phyloP scores from a whole-genome alignment of 1,140 invertebrate species.

The Achatina immaculata region DNA sequence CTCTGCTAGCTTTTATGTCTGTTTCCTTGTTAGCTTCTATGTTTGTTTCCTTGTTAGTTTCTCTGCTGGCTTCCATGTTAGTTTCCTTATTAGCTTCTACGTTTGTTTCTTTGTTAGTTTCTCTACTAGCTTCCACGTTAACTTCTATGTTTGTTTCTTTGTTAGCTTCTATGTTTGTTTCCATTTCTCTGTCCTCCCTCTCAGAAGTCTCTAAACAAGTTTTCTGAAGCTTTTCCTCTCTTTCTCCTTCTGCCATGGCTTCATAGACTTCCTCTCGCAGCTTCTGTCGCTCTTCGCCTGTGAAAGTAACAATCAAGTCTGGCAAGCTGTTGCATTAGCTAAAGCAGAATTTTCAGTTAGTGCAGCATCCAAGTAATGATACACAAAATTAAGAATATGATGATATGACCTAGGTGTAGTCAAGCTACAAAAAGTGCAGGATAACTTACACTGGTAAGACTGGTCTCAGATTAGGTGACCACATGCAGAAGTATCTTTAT shows the following conservation, averaged over 20 bases:
- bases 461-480: too few relatives aligned
- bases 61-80: background rate
- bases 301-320: too few relatives aligned
- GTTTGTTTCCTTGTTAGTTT: background rate
- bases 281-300: conserved; percentile 27
- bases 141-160: too few relatives aligned
- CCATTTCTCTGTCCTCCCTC: background rate
- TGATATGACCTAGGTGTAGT: too few relatives aligned
- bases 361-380: too few relatives aligned
- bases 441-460: too few relatives aligned
- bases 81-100: background rate
- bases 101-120: background rate
- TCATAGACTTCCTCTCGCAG: conserved; percentile 31
- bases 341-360: too few relatives aligned
- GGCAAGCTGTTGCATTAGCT: too few relatives aligned
- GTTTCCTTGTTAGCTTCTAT: background rate
- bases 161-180: too few relatives aligned
- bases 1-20: background rate
- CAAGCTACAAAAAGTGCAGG: too few relatives aligned
- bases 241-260: conserved; percentile 27
- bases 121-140: background rate
- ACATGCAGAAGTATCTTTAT: too few relatives aligned
- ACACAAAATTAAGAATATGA: too few relatives aligned
- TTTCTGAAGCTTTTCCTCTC: conserved; percentile 17
- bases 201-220: background rate